Evolutionary conservation across 2,888 invertebrate species (phyloP), one percentile per base, ranked within the genome.

Genomic region (Folsomia manolachei): DNA sequence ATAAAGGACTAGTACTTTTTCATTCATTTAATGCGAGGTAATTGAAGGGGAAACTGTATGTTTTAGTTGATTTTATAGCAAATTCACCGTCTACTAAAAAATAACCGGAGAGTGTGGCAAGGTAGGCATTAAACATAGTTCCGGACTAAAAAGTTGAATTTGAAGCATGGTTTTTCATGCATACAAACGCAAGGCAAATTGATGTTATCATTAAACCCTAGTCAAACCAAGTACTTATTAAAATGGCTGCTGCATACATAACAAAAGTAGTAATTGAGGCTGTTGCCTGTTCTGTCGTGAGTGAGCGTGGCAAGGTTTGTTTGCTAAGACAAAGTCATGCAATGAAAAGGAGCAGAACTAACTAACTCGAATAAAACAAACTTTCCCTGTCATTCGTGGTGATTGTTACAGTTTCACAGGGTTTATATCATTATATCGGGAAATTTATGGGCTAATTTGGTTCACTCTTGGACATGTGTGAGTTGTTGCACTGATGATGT

Each of bases 401-500:
- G 39, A 39, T 39, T 39, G 39, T 9, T 39, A 39, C 39, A 39
- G 14, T 39, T 39, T 39, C 39, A 39, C 39, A 4, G 14, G 39
- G 14, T 14, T 39, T 4, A n/a, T 23, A 27, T n/a, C n/a, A 14
- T 23, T 21, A 24, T 67, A 67, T 67, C 67, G 18, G 27, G 56
- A 2, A 67, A 26, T 52, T 67, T 56, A 53, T 53, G 39, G 25
- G 56, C 67, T 67, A 56, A 67, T 67, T 67, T 67, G 53, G n/a
- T 18, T 56, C 52, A 56, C 27, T 67, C 9, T 19, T 66, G 23
- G 25, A n/a, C 66, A 56, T 67, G 53, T 67, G 53, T 67, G 53
- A 67, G 21, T 1, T 23, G 27, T 27, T 39, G 27, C 21, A 27
- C 52, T 60, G n/a, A 23, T 56, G 18, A 67, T 23, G n/a, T 67